Conservation (phyloP, 2,113 vertebrate species). For the Corydoras maculifer region DNA sequence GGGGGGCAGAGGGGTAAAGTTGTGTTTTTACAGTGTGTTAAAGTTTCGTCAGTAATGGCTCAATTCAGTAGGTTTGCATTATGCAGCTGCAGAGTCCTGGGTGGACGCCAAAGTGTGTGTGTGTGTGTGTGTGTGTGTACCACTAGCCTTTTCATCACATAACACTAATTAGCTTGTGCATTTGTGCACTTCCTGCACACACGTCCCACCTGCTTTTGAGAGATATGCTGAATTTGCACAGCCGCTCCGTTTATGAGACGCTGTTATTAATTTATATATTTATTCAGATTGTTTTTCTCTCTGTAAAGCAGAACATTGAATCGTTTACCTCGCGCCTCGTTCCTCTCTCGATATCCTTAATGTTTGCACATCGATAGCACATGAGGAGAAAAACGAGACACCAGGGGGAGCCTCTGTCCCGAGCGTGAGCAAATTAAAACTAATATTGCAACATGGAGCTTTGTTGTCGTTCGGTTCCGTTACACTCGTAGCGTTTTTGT, state of each 20-base stretch:
- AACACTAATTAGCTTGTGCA: conserved; percentile 3
- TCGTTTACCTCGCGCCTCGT: too few species aligned
- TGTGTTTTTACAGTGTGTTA: neutral
- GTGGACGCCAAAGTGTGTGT: conserved; percentile 2
- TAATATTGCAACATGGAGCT: too few species aligned
- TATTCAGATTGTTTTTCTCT: too few species aligned
- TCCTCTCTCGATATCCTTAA: too few species aligned
- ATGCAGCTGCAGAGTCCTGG: conserved; percentile 21
- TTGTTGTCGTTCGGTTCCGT: too few species aligned
- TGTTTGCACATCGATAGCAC: too few species aligned
- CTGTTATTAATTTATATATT: conserved; percentile 13
- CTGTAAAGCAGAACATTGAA: too few species aligned
- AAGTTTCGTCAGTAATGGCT: conserved; percentile 1
- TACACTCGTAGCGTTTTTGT: too few species aligned
- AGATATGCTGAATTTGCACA: conserved; percentile 2
- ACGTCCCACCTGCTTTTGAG: conserved; percentile 7
- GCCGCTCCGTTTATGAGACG: conserved; percentile 12
- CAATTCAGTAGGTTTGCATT: neutral
- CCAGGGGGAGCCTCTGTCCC: too few species aligned
- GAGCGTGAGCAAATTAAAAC: too few species aligned
- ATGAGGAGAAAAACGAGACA: too few species aligned
- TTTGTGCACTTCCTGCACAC: neutral
- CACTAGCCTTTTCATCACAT: conserved; percentile 13
- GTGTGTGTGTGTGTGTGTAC: conserved; percentile 14
- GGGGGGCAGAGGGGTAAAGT: too few species aligned